Evolutionary conservation across 1,140 invertebrate genomes (phyloP), one percentile per base, ranked within the genome.

Genomic region (Mylabris phalerata): DNA sequence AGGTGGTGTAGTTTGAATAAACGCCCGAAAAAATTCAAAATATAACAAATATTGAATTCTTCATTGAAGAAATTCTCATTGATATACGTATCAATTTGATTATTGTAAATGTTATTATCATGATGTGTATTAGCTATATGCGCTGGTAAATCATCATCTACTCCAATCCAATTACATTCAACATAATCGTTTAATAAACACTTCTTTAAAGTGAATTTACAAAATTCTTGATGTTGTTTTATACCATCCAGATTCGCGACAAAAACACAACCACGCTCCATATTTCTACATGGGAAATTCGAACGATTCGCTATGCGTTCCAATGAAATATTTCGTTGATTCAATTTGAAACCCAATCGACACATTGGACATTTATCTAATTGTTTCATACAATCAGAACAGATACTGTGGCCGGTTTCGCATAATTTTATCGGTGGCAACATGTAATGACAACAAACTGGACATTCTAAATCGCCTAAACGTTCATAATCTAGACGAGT

Each of bases 391-490:
- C 68, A 69, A 3, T 13, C 11, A 13, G 32, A 11, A 46, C 69
- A 71, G 40, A 70, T 64, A 55, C 67, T 68, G 55, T 71, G 69
- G 1, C 69, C 69, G 3, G 54, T 55, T 7, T 48, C 10, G 48
- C 69, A 71, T 49, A 68, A 66, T 10, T 43, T 62, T 55, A 71
- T 71, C 1, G 64, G 63, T 13, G 66, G 63, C 3, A 61, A 48
- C 59, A 71, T 68, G 40, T 66, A 66, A 6, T 63, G 52, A 6
- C 54, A 48, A 48, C 69, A 71, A 10, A 70, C 52, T 3, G 68
- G 66, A 57, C 69, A 71, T 55, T 68, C 68, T 13, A 71, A 41
- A 25, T 67, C 55, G 10, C 26, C 47, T 9, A 69, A 47, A 13
- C 60, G 26, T 9, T 60, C 61, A 43, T 48, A 58, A 45, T 61